A percentile compares a stretch with the other conserved stretches of the same genome.
Conservation (phyloP, 2,797 vertebrate species). For the Rhinogobio ventralis region DNA sequence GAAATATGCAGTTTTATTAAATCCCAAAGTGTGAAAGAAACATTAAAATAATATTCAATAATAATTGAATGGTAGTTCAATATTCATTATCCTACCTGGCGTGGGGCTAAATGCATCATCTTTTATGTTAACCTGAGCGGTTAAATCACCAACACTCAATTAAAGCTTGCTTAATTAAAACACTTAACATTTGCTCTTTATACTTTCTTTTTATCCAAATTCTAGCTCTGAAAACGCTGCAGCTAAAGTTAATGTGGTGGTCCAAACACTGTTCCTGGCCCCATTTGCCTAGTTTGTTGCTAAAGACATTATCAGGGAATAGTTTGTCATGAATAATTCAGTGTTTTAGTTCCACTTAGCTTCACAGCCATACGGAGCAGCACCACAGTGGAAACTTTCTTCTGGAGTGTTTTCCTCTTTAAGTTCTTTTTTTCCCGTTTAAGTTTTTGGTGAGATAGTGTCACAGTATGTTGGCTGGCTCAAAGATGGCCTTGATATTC, state of each 20-base stretch:
- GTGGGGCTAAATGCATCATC: background rate
- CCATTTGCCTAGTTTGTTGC: conserved; percentile 43
- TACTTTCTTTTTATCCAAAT: background rate
- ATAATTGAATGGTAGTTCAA: background rate
- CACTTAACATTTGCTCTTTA: conserved; percentile 2
- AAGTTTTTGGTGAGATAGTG: conserved; percentile 22
- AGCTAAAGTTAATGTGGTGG: conserved; percentile 37
- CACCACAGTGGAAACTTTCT: conserved; percentile 29
- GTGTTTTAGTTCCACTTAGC: conserved; percentile 61
- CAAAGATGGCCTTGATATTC: conserved; percentile 59
- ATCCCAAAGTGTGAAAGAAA: background rate
- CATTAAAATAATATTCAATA: conserved; percentile 25
- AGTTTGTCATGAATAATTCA: conserved; percentile 59
- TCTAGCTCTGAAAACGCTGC: conserved; percentile 14
- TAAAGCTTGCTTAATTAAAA: conserved; percentile 29
- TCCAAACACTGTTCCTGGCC: conserved; percentile 24
- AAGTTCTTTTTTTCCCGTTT: conserved; percentile 31
- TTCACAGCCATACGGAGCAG: conserved; percentile 45
- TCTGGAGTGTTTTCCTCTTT: conserved; percentile 38
- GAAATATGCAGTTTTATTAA: background rate
- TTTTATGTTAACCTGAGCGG: conserved; percentile 16
- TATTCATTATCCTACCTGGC: conserved; percentile 3
- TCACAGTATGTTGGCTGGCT: conserved; percentile 37
- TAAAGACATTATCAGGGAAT: conserved; percentile 55
- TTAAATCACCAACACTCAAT: conserved; percentile 29